Conservation (phyloP, 2,113 vertebrate genomes). For the Paracanthobrama guichenoti region DNA sequence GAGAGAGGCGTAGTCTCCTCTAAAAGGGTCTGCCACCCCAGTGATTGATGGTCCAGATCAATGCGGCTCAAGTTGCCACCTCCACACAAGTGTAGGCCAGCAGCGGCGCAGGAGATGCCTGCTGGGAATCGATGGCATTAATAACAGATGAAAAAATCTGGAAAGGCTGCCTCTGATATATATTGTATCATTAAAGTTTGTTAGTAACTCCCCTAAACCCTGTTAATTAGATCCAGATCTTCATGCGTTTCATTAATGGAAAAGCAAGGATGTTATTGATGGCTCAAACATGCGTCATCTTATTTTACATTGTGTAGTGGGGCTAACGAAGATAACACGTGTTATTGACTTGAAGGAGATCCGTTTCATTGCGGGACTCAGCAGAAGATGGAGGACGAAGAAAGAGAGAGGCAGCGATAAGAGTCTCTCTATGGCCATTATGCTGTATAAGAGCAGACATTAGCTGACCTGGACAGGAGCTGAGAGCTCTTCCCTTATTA, state of each 20-base stretch:
- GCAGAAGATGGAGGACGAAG: background rate
- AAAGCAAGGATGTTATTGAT: background rate
- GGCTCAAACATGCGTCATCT: background rate
- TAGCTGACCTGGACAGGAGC: conserved; percentile 34
- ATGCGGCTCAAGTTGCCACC: conserved; percentile 61
- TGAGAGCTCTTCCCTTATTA: conserved; percentile 33
- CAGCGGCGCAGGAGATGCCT: conserved; percentile 1
- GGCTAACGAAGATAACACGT: background rate
- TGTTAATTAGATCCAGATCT: background rate
- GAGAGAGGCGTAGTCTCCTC: conserved; percentile 38
- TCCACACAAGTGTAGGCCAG: conserved; percentile 29
- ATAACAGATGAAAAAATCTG: conserved; percentile 33
- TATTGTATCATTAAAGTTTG: conserved; percentile 2
- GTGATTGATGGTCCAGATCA: conserved; percentile 58
- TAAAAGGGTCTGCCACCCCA: conserved; percentile 49
- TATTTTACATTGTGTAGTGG: background rate
- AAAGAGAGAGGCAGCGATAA: background rate
- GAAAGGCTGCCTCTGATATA: conserved; percentile 14
- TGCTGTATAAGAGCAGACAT: conserved; percentile 28
- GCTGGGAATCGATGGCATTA: conserved; percentile 43
- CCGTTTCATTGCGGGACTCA: background rate
- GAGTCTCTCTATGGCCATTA: conserved; percentile 14
- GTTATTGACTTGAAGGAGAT: conserved; percentile 21
- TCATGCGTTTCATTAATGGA: background rate
- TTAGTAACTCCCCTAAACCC: background rate